Conservation (phyloP, 2,888 invertebrate genomes). For the Diplolepis rosae region DNA sequence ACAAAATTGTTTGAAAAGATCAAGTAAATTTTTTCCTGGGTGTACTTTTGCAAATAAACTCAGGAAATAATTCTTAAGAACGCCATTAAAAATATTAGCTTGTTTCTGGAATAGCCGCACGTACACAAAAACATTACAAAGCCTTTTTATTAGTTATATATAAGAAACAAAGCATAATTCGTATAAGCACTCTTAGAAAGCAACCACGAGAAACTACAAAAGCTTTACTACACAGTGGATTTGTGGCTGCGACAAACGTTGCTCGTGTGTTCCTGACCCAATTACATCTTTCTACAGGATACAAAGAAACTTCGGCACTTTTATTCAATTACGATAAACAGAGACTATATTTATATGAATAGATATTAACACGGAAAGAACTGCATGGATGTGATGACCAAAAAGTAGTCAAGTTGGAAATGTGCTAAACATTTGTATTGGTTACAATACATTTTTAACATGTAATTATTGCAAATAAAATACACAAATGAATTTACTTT, state of each 20-base stretch:
- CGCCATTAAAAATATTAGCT: neutral
- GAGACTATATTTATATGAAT: neutral
- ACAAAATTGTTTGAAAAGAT: no score
- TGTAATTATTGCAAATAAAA: no score
- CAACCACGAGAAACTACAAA: slow-evolving; percentile 9
- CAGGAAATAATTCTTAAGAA: neutral
- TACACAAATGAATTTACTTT: no score
- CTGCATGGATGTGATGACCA: no score
- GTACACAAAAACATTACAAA: neutral
- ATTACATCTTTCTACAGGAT: slow-evolving; percentile 1
- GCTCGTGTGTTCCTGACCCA: slow-evolving; percentile 19
- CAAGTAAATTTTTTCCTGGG: no score
- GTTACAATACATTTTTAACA: no score
- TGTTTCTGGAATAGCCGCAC: neutral
- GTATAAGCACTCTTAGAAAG: neutral
- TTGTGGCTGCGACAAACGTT: neutral
- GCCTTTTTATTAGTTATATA: slow-evolving; percentile 14
- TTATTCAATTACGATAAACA: neutral
- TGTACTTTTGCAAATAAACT: no score
- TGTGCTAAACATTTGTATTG: no score
- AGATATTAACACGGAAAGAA: no score
- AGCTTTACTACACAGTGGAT: slow-evolving; percentile 6
- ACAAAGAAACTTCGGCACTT: slow-evolving; percentile 7
- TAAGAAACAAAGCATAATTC: slow-evolving; percentile 27
- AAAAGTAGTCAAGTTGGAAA: no score